These are phyloP conservation scores for Austrofundulus limnaeus DNA, from an alignment of 2,113 vertebrate genomes.

Conservation along the genomic window DNA sequence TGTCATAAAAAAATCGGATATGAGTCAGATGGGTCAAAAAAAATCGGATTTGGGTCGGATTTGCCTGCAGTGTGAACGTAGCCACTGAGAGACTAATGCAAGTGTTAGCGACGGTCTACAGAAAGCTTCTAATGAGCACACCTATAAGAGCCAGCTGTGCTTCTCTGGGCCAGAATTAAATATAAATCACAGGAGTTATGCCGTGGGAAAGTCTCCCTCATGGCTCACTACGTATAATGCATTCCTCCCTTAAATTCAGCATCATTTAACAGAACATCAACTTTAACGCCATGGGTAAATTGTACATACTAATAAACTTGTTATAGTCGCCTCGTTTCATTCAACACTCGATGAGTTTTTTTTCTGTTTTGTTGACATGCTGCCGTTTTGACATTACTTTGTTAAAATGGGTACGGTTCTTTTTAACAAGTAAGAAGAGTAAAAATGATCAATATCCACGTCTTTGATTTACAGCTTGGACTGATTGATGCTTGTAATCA, in stretches of 20 bases:
- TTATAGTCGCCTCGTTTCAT: not conserved
- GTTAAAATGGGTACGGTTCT: no score
- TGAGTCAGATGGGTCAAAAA: no score
- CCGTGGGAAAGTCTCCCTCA: not conserved
- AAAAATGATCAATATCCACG: not conserved
- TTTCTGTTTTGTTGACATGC: not conserved
- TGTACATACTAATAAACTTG: not conserved
- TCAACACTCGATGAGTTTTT: not conserved
- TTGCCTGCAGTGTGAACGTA: no score
- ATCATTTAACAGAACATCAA: not conserved
- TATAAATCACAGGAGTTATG: conserved; percentile 29
- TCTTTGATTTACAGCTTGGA: not conserved
- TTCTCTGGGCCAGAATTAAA: conserved; percentile 20
- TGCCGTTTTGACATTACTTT: not conserved
- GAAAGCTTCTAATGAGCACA: conserved; percentile 26
- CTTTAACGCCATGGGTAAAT: not conserved
- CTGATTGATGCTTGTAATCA: not conserved
- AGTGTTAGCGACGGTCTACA: conserved; percentile 9
- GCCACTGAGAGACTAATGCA: not conserved
- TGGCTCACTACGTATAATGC: conserved; percentile 12
- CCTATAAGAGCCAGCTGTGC: conserved; percentile 14
- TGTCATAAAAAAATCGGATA: no score
- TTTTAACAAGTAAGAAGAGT: not conserved
- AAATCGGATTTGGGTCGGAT: no score
- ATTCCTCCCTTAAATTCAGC: not conserved